phyloP scores from a whole-genome alignment of 2,113 vertebrate genomes.

The Ornithorhynchus anatinus region DNA sequence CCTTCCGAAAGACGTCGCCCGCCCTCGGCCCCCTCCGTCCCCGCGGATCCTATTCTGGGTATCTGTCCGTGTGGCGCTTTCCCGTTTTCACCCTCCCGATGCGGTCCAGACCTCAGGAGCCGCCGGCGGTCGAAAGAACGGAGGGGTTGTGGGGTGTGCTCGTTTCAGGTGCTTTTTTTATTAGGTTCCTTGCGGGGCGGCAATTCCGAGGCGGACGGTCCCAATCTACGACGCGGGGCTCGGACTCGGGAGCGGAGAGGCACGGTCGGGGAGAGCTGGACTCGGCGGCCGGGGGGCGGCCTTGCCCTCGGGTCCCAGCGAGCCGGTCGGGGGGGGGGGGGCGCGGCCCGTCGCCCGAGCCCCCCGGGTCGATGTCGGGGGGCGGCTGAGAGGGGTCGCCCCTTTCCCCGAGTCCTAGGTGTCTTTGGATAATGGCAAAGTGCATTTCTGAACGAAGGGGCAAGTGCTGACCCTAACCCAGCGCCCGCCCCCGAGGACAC shows the following conservation, averaged over 20 bases:
- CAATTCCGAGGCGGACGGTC: background rate
- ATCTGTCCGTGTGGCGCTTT: too few relatives aligned
- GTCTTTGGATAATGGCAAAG: conserved; percentile 24
- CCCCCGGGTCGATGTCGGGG: too few relatives aligned
- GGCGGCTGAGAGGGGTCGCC: too few relatives aligned
- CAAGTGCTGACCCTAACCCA: conserved; percentile 27
- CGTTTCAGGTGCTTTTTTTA: conserved; percentile 70
- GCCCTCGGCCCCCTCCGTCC: too few relatives aligned
- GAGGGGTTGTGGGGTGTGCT: rapidly evolving
- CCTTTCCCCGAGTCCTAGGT: background rate
- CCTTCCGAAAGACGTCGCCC: too few relatives aligned
- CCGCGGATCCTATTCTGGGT: too few relatives aligned
- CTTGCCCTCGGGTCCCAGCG: background rate
- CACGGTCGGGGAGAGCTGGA: conserved; percentile 23
- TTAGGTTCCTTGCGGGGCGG: conserved; percentile 53
- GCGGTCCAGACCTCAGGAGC: too few relatives aligned
- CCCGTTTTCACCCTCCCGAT: too few relatives aligned
- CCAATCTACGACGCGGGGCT: conserved; percentile 6
- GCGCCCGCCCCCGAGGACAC: too few relatives aligned
- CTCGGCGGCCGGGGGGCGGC: background rate
- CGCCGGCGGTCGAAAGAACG: too few relatives aligned
- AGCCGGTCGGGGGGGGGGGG: background rate
- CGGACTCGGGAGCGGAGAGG: conserved; percentile 37
- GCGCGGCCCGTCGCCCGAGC: background rate
- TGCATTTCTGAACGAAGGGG: conserved; percentile 32